Base-by-base conservation (phyloP, 2,797 vertebrate genomes). In the Poliocrania exsul region DNA sequence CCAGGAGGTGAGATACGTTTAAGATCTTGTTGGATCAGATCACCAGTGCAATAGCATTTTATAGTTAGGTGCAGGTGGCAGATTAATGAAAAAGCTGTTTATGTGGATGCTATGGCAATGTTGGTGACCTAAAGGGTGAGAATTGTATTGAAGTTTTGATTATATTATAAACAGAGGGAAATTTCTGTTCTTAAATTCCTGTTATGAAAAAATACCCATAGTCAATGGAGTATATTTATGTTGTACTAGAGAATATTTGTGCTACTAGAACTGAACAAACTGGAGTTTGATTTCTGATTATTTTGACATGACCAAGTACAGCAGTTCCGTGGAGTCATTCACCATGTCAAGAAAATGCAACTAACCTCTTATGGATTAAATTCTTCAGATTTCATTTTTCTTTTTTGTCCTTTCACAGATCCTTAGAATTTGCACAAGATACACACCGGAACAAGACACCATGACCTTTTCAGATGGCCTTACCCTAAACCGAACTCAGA, bases 391-490 rank as follows among this genome's bases (percentile, higher is more conserved):
- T 79, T 4, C 6, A 19, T 29, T 29, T 20, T 47, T 51, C 38
- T 35, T 7, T 54, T 79, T n/a, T 25, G 19, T 13, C n/a, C 37
- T 73, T 71, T 71, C 90, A 5, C 94, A 99, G 99, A 99, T 99
- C 95, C 97, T 99, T 87, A 98, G 99, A 98, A 99, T 99, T 97
- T 99, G 99, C 95, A 99, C 99, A 92, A 98, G 99, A 97, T 99
- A 99, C 95, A 99, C 99, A 28, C 99, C 99, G 1, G 99, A 98
- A 96, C 98, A 99, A 96, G 99, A 99, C 98, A 99, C 99, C 80
- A 99, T 99, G 99, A 99, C 99, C 53, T 99, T 99, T 92, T 99
- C 99, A 9, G 99, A 99, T 51, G 99, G 99, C 92, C 97, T 99
- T 98, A 99, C 99, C 57, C 98, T 99, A 92, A 99, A 99, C 79